phyloP scores from a whole-genome alignment of 1,140 invertebrate species.

The Probaryconus sp. region DNA sequence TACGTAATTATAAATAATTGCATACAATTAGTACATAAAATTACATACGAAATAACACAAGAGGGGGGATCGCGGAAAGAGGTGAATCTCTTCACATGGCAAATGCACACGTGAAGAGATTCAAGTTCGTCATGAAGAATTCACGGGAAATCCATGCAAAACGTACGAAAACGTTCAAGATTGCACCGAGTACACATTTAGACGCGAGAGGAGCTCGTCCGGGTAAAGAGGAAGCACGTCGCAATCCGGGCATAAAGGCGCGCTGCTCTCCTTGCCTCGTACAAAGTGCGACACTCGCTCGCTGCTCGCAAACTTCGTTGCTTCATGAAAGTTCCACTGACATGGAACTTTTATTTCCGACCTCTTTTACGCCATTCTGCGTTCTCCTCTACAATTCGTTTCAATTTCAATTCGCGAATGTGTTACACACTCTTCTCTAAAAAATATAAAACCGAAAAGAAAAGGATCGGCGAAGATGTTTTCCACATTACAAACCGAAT shows the following conservation, averaged over 20 bases:
- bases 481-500: no score
- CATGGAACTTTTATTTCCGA: slow-evolving; percentile 57
- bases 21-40: slow-evolving; percentile 59
- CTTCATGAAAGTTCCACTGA: slow-evolving; percentile 56
- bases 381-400: slow-evolving; percentile 24
- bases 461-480: background rate
- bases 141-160: slow-evolving; percentile 58
- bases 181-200: slow-evolving; percentile 58
- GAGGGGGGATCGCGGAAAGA: slow-evolving; percentile 43
- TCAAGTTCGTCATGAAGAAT: slow-evolving; percentile 63
- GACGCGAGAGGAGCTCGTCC: slow-evolving; percentile 55
- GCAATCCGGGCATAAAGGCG: slow-evolving; percentile 53
- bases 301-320: slow-evolving; percentile 45
- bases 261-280: no score
- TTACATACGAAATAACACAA: slow-evolving; percentile 45
- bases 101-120: slow-evolving; percentile 21
- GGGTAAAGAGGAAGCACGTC: slow-evolving; percentile 51
- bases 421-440: slow-evolving; percentile 23
- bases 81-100: no score
- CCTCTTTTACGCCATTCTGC: slow-evolving; percentile 46
- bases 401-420: slow-evolving; percentile 36
- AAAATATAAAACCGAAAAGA: slow-evolving; percentile 16
- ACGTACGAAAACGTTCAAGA: slow-evolving; percentile 60
- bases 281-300: slow-evolving; percentile 40
- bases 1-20: slow-evolving; percentile 58